These are phyloP conservation scores for Rambutsinella grinnellia DNA, from an alignment of 2,888 invertebrate species.

Conservation along the genomic window DNA sequence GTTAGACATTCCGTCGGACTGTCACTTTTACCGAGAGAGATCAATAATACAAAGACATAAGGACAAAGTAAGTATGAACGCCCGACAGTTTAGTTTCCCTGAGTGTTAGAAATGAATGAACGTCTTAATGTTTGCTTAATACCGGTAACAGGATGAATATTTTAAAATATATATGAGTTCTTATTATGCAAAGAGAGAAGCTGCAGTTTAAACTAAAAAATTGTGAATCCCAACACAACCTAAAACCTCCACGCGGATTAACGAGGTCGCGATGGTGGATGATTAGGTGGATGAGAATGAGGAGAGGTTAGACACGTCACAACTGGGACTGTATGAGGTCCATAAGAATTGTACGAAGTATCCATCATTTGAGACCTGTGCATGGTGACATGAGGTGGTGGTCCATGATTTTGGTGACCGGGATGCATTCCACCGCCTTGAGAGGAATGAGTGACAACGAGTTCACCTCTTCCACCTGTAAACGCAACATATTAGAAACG, in stretches of 20 bases:
- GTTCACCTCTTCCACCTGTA: slow-evolving; percentile 30
- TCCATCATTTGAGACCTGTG: slow-evolving; percentile 44
- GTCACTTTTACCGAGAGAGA: not conserved
- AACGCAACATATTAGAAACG: no score
- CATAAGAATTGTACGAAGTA: slow-evolving; percentile 42
- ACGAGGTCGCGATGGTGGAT: slow-evolving; percentile 41
- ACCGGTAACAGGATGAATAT: slow-evolving; percentile 34
- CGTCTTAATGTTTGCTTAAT: slow-evolving; percentile 5
- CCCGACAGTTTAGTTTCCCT: not conserved
- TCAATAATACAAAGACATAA: not conserved
- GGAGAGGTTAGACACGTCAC: slow-evolving; percentile 47
- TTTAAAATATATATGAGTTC: slow-evolving; percentile 7
- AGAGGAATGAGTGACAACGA: slow-evolving; percentile 47
- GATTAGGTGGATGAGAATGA: slow-evolving; percentile 36
- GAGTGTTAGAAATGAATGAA: not conserved
- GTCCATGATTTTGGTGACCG: slow-evolving; percentile 43
- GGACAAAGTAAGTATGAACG: not conserved
- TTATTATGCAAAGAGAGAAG: no score
- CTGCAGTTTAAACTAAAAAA: no score
- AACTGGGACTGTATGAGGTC: slow-evolving; percentile 41
- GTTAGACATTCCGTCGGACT: not conserved
- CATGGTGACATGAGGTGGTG: slow-evolving; percentile 18
- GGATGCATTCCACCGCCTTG: slow-evolving; percentile 39
- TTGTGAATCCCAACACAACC: no score
- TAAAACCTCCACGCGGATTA: no score